Evolutionary conservation across 2,797 vertebrate species (phyloP).

Genomic region (Lutjanus argentimaculatus): DNA sequence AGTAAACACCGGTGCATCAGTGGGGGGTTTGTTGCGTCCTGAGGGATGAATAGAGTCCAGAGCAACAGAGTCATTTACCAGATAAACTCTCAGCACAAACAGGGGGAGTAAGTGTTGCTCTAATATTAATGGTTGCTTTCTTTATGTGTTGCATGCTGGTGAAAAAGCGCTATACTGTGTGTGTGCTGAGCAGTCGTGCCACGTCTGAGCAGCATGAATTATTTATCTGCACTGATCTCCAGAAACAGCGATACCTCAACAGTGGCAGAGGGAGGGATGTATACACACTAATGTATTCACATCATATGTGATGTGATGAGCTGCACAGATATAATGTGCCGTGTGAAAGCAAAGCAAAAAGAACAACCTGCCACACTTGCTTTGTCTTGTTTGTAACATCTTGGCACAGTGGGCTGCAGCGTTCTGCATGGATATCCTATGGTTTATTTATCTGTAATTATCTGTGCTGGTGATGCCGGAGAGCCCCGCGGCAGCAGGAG

Average conservation of each 20-base stretch:
- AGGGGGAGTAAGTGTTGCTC: constrained; percentile 4
- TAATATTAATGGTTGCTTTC: constrained; percentile 14
- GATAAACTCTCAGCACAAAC: neutral
- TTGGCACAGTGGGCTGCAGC: constrained; percentile 26
- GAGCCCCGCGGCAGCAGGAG: constrained; percentile 25
- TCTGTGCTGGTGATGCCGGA: constrained; percentile 22
- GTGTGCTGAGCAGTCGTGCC: constrained; percentile 63
- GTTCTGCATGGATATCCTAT: constrained; percentile 23
- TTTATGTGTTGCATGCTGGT: constrained; percentile 42
- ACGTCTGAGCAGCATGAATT: constrained; percentile 68
- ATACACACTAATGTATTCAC: constrained; percentile 10
- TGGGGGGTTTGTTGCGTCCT: constrained; percentile 3
- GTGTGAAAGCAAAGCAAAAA: constrained; percentile 8
- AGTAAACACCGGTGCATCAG: constrained; percentile 1
- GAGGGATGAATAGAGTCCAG: constrained; percentile 19
- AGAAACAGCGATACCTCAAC: constrained; percentile 64
- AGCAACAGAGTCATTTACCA: neutral
- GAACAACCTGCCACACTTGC: constrained; percentile 32
- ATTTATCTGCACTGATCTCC: constrained; percentile 75
- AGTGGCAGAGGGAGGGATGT: constrained; percentile 25
- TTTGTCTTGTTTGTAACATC: constrained; percentile 41
- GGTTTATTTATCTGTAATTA: constrained; percentile 55
- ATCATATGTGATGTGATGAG: constrained; percentile 7
- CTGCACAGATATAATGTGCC: constrained; percentile 3
- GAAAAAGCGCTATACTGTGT: constrained; percentile 31